Conservation (phyloP, 2,113 vertebrate species). For the Brienomyrus brachyistius region DNA sequence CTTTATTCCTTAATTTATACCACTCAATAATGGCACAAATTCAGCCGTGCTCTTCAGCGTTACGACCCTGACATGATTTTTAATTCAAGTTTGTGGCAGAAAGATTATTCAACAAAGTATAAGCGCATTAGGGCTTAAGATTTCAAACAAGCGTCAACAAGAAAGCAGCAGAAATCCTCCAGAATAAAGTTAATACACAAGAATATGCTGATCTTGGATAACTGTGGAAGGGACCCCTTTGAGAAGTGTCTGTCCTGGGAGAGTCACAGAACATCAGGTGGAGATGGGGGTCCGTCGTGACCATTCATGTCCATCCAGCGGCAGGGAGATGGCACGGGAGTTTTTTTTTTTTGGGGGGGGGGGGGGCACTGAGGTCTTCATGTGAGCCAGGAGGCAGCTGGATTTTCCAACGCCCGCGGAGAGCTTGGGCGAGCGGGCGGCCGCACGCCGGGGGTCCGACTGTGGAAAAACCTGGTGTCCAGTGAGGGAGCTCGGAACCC, state of each 20-base stretch:
- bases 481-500: slow-evolving; percentile 52
- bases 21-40: not conserved
- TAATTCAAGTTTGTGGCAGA: slow-evolving; percentile 29
- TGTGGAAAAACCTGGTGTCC: slow-evolving; percentile 60
- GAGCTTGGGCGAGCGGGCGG: not conserved
- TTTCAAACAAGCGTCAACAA: not conserved
- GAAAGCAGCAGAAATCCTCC: not conserved
- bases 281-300: not conserved
- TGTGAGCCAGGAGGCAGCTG: not conserved
- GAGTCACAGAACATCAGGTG: not conserved
- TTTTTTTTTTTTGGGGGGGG: too few species aligned
- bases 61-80: slow-evolving; percentile 30
- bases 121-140: slow-evolving; percentile 53
- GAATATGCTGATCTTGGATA: not conserved
- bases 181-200: not conserved
- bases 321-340: not conserved
- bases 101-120: slow-evolving; percentile 41
- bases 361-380: not conserved
- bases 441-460: slow-evolving; percentile 3
- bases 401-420: not conserved
- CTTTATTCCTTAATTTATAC: not conserved
- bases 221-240: not conserved
- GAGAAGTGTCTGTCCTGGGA: not conserved
- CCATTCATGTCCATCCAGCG: not conserved
- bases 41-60: not conserved